Conservation (phyloP, 2,113 vertebrate species). For the Cavia porcellus region DNA sequence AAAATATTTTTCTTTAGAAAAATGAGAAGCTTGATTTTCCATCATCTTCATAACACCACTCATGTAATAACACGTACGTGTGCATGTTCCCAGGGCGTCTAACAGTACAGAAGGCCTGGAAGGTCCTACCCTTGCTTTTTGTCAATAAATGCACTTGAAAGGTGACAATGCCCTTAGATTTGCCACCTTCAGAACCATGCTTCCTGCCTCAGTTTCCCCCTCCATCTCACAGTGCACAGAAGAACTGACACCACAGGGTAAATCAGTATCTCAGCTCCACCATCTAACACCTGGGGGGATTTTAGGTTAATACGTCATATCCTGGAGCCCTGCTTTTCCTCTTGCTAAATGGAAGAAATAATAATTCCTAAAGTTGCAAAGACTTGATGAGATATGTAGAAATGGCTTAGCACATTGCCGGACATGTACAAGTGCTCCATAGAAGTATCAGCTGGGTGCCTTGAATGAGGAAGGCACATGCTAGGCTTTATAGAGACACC, state of each 20-base stretch:
- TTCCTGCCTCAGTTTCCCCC: constrained; percentile 41
- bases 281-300: not conserved
- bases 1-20: not conserved
- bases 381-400: not conserved
- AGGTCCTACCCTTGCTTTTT: not conserved
- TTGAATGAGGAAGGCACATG: accelerated
- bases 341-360: not conserved
- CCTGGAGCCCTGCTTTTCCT: not conserved
- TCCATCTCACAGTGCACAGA: not conserved
- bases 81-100: not conserved
- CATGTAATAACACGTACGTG: not conserved
- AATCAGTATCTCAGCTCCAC: not conserved
- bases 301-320: not conserved
- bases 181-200: not conserved
- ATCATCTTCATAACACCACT: not conserved
- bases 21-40: not conserved
- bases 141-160: not conserved
- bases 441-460: not conserved
- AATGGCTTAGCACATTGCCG: not conserved
- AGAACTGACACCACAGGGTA: not conserved
- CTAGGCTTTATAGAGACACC: not conserved
- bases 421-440: not conserved
- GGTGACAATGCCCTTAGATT: not conserved
- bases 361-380: not conserved
- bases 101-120: not conserved